Base-by-base conservation (phyloP, 2,797 vertebrate species). In the Xerus rutilus region DNA sequence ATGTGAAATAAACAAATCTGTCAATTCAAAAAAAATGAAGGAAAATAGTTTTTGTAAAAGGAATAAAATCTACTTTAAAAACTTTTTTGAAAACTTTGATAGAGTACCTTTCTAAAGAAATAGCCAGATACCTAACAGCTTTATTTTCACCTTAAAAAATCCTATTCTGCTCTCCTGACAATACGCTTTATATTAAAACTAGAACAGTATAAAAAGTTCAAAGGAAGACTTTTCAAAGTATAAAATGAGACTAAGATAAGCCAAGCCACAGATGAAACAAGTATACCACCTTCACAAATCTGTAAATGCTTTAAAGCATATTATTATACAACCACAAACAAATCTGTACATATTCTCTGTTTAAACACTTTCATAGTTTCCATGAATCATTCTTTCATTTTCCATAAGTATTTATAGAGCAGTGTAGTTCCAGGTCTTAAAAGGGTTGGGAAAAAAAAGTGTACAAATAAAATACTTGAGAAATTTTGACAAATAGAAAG, bases 51-150 rank as follows among this genome's bases (percentile, higher is more conserved):
- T 35, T 78, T 54, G 14, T 52, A 89, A 96, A 94, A 94, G 32
- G 5, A 93, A 39, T 64, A 86, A 91, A 96, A 93, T 65, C 14
- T 82, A 43, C 28, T 86, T 89, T 92, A 67, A 87, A 94, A 92
- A 39, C 3, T 62, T 67, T 32, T 67, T 32, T 12, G 12, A 77
- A 77, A 86, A 35, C 14, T 45, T 65, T 62, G 18, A 69, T 59
- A 47, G 11, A 95, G 6, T 35, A 76, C 7, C 20, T 88, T 93
- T 67, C 78, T 83, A 83, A 83, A 81, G 32, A 92, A 91, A 96
- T 35, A 25, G 17, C 18, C 72, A 83, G 39, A 7, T 77, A n/a
- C 49, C 69, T 59, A 79, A 35, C 5, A 43, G 72, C 89, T 92
- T 86, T 70, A 69, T 77, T 91, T 90, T 77, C 39, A 79, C 25